phyloP scores from a whole-genome alignment of 2,113 vertebrate species.

The Ibidorhyncha struthersii region DNA sequence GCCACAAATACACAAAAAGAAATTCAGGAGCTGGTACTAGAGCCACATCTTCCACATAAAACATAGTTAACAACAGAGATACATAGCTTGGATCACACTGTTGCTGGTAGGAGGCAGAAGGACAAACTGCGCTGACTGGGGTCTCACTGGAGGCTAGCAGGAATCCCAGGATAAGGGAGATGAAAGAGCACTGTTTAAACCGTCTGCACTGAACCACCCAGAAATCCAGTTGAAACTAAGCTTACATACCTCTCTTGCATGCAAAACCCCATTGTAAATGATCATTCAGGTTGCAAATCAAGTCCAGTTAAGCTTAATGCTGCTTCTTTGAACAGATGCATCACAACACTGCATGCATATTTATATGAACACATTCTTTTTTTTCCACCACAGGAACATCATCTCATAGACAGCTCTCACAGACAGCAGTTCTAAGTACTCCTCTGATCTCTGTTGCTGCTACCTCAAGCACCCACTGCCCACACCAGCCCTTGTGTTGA shows the following conservation, averaged over 20 bases:
- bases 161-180: neutral
- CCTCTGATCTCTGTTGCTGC: neutral
- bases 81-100: neutral
- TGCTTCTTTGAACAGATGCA: neutral
- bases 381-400: neutral
- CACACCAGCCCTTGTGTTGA: neutral
- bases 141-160: neutral
- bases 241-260: neutral
- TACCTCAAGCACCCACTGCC: neutral
- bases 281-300: neutral
- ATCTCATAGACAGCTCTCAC: neutral
- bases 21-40: neutral
- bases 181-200: neutral
- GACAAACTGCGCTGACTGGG: neutral
- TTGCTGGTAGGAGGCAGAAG: neutral
- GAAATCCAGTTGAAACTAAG: neutral
- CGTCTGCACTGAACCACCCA: neutral
- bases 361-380: neutral
- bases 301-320: conserved; percentile 13
- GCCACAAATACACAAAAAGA: neutral
- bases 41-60: neutral
- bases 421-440: neutral
- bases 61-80: neutral
- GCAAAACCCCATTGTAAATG: neutral
- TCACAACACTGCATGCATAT: neutral